A percentile compares a stretch with the other conserved stretches of the same genome.
phyloP scores from a whole-genome alignment of 2,888 invertebrate genomes.

The Metopia argyrocephala region DNA sequence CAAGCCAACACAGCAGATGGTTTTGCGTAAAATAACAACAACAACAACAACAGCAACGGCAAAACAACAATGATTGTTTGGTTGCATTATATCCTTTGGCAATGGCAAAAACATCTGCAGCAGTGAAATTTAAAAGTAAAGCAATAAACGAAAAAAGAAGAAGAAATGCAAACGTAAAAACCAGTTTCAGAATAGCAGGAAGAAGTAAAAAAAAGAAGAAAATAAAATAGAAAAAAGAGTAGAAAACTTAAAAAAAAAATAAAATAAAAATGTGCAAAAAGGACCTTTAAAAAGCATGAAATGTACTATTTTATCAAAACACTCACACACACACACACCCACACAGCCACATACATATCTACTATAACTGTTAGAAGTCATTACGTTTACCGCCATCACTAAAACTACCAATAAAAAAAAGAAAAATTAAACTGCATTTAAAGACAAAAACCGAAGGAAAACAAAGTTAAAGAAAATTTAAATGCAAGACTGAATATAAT shows the following conservation, averaged over 20 bases:
- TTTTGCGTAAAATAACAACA: constrained; percentile 48
- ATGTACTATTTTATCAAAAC: too few species aligned
- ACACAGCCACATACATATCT: too few species aligned
- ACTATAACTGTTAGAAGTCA: too few species aligned
- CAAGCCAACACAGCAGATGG: constrained; percentile 76
- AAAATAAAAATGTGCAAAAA: constrained; percentile 41
- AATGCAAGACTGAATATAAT: too few species aligned
- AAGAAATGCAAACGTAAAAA: constrained; percentile 4
- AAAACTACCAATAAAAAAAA: too few species aligned
- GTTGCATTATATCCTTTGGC: constrained; percentile 60
- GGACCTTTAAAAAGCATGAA: too few species aligned
- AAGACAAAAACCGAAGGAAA: too few species aligned
- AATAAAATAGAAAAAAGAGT: constrained; percentile 1
- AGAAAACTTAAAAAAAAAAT: constrained; percentile 20
- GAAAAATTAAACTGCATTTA: too few species aligned
- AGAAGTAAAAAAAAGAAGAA: constrained; percentile 29
- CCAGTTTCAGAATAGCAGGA: constrained; percentile 15
- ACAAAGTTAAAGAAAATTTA: too few species aligned
- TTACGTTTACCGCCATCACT: too few species aligned
- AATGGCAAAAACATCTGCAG: constrained; percentile 60
- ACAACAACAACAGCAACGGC: background rate
- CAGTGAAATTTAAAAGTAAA: constrained; percentile 28
- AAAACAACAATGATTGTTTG: too few species aligned
- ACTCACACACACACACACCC: too few species aligned
- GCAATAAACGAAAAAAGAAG: constrained; percentile 20